Evolutionary conservation across 2,113 vertebrate species (phyloP), one percentile per base, ranked within the genome.

Genomic region (Ramphastos sulfuratus): DNA sequence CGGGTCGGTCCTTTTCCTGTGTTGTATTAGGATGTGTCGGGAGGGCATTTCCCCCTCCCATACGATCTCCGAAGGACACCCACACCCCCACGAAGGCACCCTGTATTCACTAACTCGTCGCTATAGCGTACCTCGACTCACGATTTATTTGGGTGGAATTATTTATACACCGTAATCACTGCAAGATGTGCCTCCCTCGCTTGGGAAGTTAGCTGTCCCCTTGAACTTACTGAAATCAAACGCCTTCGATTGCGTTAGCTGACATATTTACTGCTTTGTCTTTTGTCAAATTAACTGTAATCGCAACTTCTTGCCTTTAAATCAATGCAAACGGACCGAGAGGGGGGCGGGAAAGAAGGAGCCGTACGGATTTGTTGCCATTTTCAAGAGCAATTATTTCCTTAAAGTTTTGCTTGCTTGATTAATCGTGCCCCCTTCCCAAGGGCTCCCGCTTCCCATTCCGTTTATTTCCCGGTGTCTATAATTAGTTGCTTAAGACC

Each of bases 271-370:
- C 66, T 77, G 88, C 74, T 92, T 63, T 61, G 61, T 82, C 91
- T 95, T 66, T 93, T 81, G 91, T 92, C 89, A 88, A 92, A 92
- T 93, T 87, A 94, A 84, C 75, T 66, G 85, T 87, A 93, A 90
- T 85, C 65, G 70, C 95, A 78, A 91, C 75, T 94, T 93, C 81
- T 89, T 86, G 83, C 74, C 69, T 92, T 78, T 88, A 86, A 92
- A 94, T 87, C 92, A 66, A 80, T 46, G 82, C 75, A 30, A 87
- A 87, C 44, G 83, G 87, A 61, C 42, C 46, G 35, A 44, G 30
- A 8, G 30, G 56, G 60, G 82, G 81, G 76, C 17, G 86, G 78
- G 63, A 64, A 31, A 44, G 55, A 81, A 12, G 35, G 50, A 87
- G 42, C 75, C 10, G 30, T 4, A 31, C 55, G 15, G 42, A 83